Evolutionary conservation across 2,113 vertebrate genomes (phyloP), one percentile per base, ranked within the genome.

Genomic region (Apeltes quadracus): DNA sequence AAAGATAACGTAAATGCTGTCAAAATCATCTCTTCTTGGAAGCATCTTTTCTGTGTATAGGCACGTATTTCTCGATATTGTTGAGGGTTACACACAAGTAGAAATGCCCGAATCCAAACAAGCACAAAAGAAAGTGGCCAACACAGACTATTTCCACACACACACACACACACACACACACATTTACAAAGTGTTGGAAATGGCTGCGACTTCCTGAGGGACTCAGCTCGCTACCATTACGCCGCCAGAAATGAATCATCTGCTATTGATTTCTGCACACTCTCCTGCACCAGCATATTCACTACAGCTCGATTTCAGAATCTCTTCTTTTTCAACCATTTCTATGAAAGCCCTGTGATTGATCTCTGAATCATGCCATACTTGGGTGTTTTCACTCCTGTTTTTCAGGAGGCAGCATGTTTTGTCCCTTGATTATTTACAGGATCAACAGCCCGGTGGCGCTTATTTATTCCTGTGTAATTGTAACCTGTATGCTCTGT

Each of bases 401-500:
- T 61, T 87, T 85, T 84, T 66, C 62, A 68, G 75, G 64, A 56
- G n/a, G 57, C 34, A 27, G 39, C 79, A 67, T 69, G 64, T 66
- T 80, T 82, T 76, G 55, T 82, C 75, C 79, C 68, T 55, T 66
- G 55, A 86, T 92, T 88, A 92, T 91, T 90, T 90, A 87, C 77
- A 66, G 63, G 68, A 63, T 56, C 78, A 62, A 75, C 74, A 51
- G 59, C 83, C 83, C 76, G 36, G 62, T 72, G 75, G 69, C 74
- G 58, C 79, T 93, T 88, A 91, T 91, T 92, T 86, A 92, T 91
- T 91, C 79, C 38, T 76, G 67, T 58, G 76, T 91, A 89, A 92
- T 89, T 92, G 88, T 88, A 87, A 88, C 85, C 84, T 77, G 79
- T 78, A 74, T 86, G 74, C 6, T 56, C 58, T 29, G 53, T 88